Conservation (phyloP, 2,797 vertebrate genomes). For the Pantherophis vulpinus region DNA sequence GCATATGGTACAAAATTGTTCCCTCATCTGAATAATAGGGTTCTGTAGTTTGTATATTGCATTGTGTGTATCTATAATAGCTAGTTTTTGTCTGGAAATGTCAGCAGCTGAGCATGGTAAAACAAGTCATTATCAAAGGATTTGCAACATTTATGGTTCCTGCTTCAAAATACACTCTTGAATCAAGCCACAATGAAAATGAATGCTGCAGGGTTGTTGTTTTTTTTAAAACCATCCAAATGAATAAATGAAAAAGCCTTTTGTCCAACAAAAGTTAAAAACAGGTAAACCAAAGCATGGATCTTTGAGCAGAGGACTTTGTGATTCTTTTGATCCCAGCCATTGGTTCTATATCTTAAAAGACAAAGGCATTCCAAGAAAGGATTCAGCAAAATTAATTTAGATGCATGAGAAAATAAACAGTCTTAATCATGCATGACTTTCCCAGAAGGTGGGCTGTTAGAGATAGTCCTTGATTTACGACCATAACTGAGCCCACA, state of each 20-base stretch:
- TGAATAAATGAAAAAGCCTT: not conserved
- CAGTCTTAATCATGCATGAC: not conserved
- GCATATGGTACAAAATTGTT: not conserved
- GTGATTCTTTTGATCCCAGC: not conserved
- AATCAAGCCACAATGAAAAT: not conserved
- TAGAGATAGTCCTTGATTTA: not conserved
- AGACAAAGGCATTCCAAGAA: not conserved
- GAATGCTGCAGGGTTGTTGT: not conserved
- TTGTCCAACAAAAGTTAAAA: not conserved
- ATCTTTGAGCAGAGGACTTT: not conserved
- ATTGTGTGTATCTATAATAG: not conserved
- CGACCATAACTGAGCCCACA: not conserved
- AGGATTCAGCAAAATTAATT: not conserved
- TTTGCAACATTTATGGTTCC: not conserved
- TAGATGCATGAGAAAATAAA: not conserved
- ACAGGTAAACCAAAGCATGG: not conserved
- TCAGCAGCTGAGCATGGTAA: not conserved
- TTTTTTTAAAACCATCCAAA: not conserved
- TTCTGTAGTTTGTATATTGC: not conserved
- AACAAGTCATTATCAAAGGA: not conserved
- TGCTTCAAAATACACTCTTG: not conserved
- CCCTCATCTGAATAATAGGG: not conserved
- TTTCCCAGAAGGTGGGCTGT: not conserved
- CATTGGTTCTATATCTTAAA: not conserved
- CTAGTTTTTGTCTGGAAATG: not conserved